Evolutionary conservation across 2,113 vertebrate genomes (phyloP), one percentile per base, ranked within the genome.

Genomic region (Cyphomyrus discorhynchus): DNA sequence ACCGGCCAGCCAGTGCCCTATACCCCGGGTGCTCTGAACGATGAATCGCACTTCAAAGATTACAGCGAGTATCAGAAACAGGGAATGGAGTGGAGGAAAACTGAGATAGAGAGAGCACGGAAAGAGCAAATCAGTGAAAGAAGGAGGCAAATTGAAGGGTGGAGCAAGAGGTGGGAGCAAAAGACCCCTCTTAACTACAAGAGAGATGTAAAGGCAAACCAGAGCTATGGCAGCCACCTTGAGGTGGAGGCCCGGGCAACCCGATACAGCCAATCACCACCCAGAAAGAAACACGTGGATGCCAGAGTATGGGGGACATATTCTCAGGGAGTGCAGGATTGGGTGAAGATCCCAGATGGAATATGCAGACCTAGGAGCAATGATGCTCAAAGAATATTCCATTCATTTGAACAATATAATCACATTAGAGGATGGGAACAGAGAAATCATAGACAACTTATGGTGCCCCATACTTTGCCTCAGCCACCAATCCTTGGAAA

Each of bases 231-330:
- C 91, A 95, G 93, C 91, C 93, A 93, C 47, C 82, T 93, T 86
- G 95, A 96, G 92, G 86, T 95, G 84, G 94, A 95, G 92, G 94
- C 94, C 19, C 95, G 94, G 95, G 95, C 93, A 2, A 90, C 93
- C 9, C 92, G 94, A 82, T 95, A 95, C 53, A 94, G 94, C 89
- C 94, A 94, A 87, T 95, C 95, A 8, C 92, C 95, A 21, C 94
- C 94, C 1, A 94, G 95, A 89, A 95, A 91, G 89, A 93, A 92
- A 84, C 92, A 91, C 0, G 89, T 93, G 88, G 95, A 95, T 87
- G 92, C 91, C 6, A 95, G 91, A 84, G 49, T 92, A 49, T 92
- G 91, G 82, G 93, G 92, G 0, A 5, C 91, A 13, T 47, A 45
- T 42, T 90, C 88, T 31, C 93, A 92, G 19, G 88, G 91, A 17